Conservation (phyloP, 2,888 invertebrate species). For the Epistrophella euchroma region DNA sequence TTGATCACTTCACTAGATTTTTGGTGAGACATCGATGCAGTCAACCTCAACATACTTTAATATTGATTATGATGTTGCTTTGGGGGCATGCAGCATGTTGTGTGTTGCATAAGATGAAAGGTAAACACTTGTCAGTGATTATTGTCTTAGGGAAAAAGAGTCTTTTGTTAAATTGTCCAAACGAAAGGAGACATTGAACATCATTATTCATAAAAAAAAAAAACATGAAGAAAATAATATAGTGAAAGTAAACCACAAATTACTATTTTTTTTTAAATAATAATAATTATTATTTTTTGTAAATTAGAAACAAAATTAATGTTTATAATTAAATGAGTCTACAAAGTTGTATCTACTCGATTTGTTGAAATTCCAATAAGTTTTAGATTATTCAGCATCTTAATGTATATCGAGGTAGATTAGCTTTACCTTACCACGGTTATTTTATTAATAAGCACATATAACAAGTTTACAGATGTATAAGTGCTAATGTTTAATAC, state of each 20-base stretch:
- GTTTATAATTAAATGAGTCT: too few relatives aligned
- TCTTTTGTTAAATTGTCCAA: neutral
- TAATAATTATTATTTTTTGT: slow-evolving; percentile 4
- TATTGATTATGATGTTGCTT: slow-evolving; percentile 15
- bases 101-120: slow-evolving; percentile 28
- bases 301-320: too few relatives aligned
- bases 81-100: neutral
- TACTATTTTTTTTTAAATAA: neutral
- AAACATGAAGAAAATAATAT: slow-evolving; percentile 20
- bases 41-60: slow-evolving; percentile 16
- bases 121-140: slow-evolving; percentile 2
- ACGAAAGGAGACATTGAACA: neutral
- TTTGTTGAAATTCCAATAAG: too few relatives aligned
- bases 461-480: too few relatives aligned
- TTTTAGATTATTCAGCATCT: too few relatives aligned
- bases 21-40: slow-evolving; percentile 32
- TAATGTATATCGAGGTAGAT: too few relatives aligned
- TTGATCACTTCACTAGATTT: slow-evolving; percentile 31
- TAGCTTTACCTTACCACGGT: too few relatives aligned
- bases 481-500: too few relatives aligned
- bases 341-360: too few relatives aligned
- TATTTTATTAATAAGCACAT: too few relatives aligned
- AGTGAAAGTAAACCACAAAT: slow-evolving; percentile 9
- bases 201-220: slow-evolving; percentile 8
- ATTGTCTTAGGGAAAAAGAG: neutral